A percentile compares a stretch with the other conserved stretches of the same genome.
Evolutionary conservation across 2,113 vertebrate species (phyloP).

Genomic region (Sitta europaea): DNA sequence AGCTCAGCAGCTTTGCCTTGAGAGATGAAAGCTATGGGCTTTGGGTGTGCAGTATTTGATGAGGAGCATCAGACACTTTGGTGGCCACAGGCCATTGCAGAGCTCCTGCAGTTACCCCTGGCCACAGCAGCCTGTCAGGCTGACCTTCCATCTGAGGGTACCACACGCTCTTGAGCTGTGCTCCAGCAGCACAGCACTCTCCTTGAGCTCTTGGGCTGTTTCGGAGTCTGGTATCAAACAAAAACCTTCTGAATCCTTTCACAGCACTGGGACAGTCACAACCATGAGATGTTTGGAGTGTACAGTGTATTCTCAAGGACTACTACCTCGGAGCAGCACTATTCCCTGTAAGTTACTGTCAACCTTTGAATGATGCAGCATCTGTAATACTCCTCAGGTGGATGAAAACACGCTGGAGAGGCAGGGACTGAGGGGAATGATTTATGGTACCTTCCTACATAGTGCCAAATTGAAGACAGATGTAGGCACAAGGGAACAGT

Average conservation of each 20-base stretch:
- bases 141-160: rapidly evolving
- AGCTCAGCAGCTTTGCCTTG: conserved; percentile 91
- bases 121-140: conserved; percentile 21
- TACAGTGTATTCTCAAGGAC: conserved; percentile 86
- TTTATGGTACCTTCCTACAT: background rate
- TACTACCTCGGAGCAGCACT: conserved; percentile 86
- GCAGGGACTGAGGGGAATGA: background rate
- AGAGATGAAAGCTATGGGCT: conserved; percentile 85
- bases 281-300: conserved; percentile 86
- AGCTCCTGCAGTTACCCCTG: conserved; percentile 87
- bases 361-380: rapidly evolving
- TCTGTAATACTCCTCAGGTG: rapidly evolving
- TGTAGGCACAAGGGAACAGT: background rate
- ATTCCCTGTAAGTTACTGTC: conserved; percentile 76
- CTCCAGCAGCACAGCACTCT: rapidly evolving
- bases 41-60: conserved; percentile 85
- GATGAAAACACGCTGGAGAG: background rate
- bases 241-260: background rate
- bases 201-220: background rate
- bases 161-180: rapidly evolving
- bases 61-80: conserved; percentile 83
- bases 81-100: conserved; percentile 86
- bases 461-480: background rate
- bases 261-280: conserved; percentile 87
- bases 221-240: background rate